phyloP scores from a whole-genome alignment of 2,888 invertebrate species.

The Fragum fragum region DNA sequence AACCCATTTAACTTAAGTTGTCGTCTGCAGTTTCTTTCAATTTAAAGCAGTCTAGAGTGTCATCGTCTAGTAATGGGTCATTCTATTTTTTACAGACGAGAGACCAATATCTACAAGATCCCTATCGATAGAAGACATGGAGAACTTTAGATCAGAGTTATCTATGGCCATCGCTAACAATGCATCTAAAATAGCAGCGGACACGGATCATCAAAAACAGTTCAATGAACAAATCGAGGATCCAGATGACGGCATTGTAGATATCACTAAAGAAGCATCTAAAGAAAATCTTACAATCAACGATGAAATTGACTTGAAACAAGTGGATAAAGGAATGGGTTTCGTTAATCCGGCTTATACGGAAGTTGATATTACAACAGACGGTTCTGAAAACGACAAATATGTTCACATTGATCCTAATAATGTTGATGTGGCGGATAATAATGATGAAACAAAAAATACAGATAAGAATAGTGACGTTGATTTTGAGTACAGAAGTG shows the following conservation, averaged over 20 bases:
- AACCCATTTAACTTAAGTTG: no score
- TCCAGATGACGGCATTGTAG: not conserved
- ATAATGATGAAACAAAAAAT: not conserved
- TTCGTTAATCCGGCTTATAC: constrained; percentile 11
- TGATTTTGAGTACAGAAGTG: not conserved
- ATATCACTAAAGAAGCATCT: not conserved
- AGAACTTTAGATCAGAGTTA: constrained; percentile 23
- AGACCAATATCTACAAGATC: not conserved
- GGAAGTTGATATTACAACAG: not conserved
- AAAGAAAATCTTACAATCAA: not conserved
- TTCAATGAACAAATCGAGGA: not conserved
- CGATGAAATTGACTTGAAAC: not conserved
- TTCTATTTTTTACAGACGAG: constrained; percentile 7
- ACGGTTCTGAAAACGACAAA: no score
- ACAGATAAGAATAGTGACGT: not conserved
- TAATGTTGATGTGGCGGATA: not conserved
- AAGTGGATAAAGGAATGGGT: not conserved
- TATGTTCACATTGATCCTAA: not conserved
- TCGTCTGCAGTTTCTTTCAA: no score
- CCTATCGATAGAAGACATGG: constrained; percentile 15
- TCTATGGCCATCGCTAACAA: constrained; percentile 13
- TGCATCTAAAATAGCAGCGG: not conserved
- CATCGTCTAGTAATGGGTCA: no score
- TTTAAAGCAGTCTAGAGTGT: no score
- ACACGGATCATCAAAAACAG: not conserved